phyloP scores from a whole-genome alignment of 2,113 vertebrate genomes.

The Cyprinodon brontotheroides region DNA sequence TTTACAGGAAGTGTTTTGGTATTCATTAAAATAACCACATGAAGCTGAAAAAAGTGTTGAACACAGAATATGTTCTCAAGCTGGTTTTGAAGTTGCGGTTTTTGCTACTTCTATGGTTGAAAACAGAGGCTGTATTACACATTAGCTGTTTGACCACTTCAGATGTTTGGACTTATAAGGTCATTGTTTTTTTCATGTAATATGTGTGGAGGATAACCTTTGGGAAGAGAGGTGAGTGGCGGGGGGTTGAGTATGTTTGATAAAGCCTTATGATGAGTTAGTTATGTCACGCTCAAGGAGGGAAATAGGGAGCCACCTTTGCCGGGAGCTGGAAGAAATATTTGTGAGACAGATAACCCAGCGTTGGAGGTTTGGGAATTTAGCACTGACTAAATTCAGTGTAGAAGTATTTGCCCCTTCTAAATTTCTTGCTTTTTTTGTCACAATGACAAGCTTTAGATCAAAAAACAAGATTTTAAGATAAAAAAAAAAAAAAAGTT shows the following conservation, averaged over 20 bases:
- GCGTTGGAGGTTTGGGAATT: background rate
- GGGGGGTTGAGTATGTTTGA: slow-evolving; percentile 4
- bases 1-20: slow-evolving; percentile 28
- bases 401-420: background rate
- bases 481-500: background rate
- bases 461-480: background rate
- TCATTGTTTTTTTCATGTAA: slow-evolving; percentile 16
- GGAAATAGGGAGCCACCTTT: background rate
- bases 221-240: background rate
- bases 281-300: slow-evolving; percentile 4
- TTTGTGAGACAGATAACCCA: background rate
- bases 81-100: background rate
- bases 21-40: slow-evolving; percentile 2
- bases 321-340: background rate
- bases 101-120: slow-evolving; percentile 3
- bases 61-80: background rate
- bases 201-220: slow-evolving; percentile 8
- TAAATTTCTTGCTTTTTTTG: background rate
- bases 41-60: background rate
- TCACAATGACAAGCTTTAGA: background rate
- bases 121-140: background rate
- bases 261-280: slow-evolving; percentile 7
- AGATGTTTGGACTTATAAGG: background rate
- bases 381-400: background rate
- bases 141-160: background rate